phyloP scores from a whole-genome alignment of 2,113 vertebrate species.

The Xerus inauris region DNA sequence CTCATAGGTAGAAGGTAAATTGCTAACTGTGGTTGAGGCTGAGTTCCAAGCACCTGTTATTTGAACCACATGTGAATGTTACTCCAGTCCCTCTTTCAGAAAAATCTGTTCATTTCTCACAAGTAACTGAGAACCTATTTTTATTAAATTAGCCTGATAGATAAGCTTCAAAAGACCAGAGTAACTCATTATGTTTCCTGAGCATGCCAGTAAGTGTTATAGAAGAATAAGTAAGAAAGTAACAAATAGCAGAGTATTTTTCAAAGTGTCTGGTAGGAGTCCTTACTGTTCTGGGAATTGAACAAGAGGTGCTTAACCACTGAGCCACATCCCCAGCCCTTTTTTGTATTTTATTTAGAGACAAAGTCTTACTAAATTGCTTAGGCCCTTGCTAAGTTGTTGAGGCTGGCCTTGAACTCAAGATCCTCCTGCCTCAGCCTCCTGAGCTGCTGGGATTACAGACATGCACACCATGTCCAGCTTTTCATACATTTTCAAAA shows the following conservation, averaged over 20 bases:
- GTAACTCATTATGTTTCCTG: constrained; percentile 83
- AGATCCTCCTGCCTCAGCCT: no score
- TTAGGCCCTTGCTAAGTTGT: no score
- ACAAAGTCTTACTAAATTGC: no score
- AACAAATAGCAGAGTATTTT: neutral
- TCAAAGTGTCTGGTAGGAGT: no score
- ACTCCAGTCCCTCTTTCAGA: constrained; percentile 74
- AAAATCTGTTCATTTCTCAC: constrained; percentile 90
- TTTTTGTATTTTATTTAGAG: no score
- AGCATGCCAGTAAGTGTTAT: constrained; percentile 58
- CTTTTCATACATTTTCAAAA: neutral
- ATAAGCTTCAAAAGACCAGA: constrained; percentile 86
- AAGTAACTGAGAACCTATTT: constrained; percentile 76
- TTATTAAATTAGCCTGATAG: constrained; percentile 79
- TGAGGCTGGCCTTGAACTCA: no score
- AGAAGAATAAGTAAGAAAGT: neutral
- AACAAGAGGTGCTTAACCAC: no score
- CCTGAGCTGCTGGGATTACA: no score
- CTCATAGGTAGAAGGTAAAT: neutral
- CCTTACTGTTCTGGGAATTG: neutral
- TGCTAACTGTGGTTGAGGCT: neutral
- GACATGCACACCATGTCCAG: no score
- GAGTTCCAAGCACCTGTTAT: constrained; percentile 84
- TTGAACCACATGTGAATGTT: constrained; percentile 46
- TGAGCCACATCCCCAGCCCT: no score